phyloP scores from a whole-genome alignment of 2,113 vertebrate species.

The Cololabis saira region DNA sequence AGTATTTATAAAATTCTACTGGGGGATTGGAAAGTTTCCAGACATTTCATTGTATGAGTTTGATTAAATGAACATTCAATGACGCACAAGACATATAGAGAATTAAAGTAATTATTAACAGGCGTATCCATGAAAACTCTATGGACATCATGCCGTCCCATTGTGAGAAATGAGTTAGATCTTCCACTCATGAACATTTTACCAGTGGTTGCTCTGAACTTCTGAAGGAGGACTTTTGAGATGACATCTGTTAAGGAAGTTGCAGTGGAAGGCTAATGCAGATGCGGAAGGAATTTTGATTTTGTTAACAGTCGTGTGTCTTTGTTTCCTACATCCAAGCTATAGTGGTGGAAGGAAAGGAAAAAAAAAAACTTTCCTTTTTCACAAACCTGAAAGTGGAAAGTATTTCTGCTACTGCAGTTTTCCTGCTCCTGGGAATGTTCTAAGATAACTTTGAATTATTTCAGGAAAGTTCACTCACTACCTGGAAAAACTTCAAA shows the following conservation, averaged over 20 bases:
- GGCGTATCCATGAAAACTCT: no score
- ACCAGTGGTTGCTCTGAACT: not conserved
- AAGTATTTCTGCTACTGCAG: no score
- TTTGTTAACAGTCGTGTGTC: not conserved
- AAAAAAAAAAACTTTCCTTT: not conserved
- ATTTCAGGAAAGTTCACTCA: no score
- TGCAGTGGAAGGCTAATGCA: constrained; percentile 8
- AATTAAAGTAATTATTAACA: no score
- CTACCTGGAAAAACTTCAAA: no score
- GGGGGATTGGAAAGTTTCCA: not conserved
- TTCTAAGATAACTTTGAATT: no score
- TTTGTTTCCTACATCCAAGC: not conserved
- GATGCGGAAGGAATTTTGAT: constrained; percentile 4
- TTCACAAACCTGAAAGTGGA: no score
- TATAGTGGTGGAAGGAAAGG: not conserved
- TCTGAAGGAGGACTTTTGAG: constrained; percentile 17
- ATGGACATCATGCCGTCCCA: no score
- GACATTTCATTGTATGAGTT: not conserved
- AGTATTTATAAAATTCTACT: constrained; percentile 1
- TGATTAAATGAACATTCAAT: no score
- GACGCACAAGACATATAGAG: no score
- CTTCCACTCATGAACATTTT: not conserved
- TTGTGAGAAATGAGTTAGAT: no score
- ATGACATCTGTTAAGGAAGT: constrained; percentile 50
- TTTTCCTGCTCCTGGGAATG: no score